Evolutionary conservation across 2,888 invertebrate species (phyloP).

Genomic region (Chalcosyrphus nemorum): DNA sequence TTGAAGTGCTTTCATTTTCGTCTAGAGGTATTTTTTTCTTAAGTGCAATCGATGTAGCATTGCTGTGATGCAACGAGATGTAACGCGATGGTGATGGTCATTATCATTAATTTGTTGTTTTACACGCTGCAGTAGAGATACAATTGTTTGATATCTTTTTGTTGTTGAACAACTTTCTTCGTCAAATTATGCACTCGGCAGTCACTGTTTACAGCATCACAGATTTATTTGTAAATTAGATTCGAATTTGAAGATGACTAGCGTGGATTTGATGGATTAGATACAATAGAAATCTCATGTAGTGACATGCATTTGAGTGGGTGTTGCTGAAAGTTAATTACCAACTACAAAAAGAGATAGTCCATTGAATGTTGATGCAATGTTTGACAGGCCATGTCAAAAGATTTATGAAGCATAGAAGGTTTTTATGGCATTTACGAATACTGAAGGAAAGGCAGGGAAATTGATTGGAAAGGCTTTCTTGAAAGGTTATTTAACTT

Average conservation of each 20-base stretch:
- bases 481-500: too few relatives aligned
- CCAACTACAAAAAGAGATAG: not conserved
- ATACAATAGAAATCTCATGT: not conserved
- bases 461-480: too few relatives aligned
- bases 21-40: slow-evolving; percentile 3
- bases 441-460: too few relatives aligned
- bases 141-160: not conserved
- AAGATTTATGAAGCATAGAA: not conserved
- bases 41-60: slow-evolving; percentile 2
- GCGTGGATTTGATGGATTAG: not conserved
- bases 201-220: not conserved
- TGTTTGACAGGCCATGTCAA: not conserved
- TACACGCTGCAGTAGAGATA: slow-evolving; percentile 8
- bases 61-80: slow-evolving; percentile 23
- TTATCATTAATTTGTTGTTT: slow-evolving; percentile 32
- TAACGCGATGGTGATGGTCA: not conserved
- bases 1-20: slow-evolving; percentile 60
- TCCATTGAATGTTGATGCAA: not conserved
- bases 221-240: not conserved
- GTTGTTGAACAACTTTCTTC: slow-evolving; percentile 35
- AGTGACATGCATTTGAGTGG: not conserved
- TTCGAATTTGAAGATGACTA: not conserved
- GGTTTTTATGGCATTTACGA: not conserved
- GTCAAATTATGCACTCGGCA: not conserved
- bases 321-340: not conserved